Evolutionary conservation across 2,888 invertebrate species (phyloP).

Genomic region (Xestia ashworthii): DNA sequence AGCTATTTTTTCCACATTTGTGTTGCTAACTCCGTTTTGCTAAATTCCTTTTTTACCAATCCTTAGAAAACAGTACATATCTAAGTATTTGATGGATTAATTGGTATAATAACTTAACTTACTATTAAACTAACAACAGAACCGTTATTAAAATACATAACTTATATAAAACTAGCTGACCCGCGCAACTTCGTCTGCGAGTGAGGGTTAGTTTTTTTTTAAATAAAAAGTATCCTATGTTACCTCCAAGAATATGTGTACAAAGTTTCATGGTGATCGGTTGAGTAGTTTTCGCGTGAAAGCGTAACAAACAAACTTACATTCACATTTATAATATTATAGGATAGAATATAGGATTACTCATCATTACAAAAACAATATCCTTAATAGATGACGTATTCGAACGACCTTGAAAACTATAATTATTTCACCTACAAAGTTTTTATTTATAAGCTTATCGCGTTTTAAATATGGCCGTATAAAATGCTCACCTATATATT

Average conservation of each 20-base stretch:
- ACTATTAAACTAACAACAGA: background rate
- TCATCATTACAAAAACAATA: slow-evolving; percentile 20
- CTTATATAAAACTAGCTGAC: too few relatives aligned
- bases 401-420: slow-evolving; percentile 30
- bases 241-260: too few relatives aligned
- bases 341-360: too few relatives aligned
- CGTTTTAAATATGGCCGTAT: slow-evolving; percentile 11
- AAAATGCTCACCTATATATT: slow-evolving; percentile 16
- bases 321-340: too few relatives aligned
- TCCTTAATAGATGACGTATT: slow-evolving; percentile 23
- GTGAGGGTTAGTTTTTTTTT: too few relatives aligned
- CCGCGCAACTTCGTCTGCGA: too few relatives aligned
- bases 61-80: background rate
- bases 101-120: background rate
- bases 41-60: background rate
- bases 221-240: too few relatives aligned
- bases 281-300: too few relatives aligned
- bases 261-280: too few relatives aligned
- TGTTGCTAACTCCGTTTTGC: background rate
- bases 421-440: slow-evolving; percentile 10
- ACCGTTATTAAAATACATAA: slow-evolving; percentile 11
- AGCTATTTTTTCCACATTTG: background rate
- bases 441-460: slow-evolving; percentile 25
- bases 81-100: background rate
- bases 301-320: too few relatives aligned